Percentiles rank a stretch among this genome's conserved stretches.
phyloP scores from a whole-genome alignment of 1,140 invertebrate genomes.

The Odontomachus brunneus region DNA sequence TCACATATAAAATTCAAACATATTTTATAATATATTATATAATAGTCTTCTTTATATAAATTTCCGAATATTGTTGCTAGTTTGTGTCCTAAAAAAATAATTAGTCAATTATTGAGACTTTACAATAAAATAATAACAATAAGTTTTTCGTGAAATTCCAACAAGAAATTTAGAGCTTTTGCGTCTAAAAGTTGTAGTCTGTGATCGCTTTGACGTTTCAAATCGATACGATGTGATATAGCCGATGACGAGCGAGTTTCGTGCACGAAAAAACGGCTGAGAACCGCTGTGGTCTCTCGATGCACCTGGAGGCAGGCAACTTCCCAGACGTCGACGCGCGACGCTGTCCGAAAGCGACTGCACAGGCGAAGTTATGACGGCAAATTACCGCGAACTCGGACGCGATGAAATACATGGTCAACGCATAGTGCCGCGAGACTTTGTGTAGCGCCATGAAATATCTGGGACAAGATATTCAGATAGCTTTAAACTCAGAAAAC shows the following conservation, averaged over 20 bases:
- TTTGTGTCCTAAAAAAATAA: too few species aligned
- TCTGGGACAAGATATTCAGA: neutral
- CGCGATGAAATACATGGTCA: neutral
- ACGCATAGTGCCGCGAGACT: neutral
- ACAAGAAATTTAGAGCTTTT: too few species aligned
- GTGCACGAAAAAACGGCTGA: neutral
- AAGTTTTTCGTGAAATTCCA: too few species aligned
- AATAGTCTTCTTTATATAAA: too few species aligned
- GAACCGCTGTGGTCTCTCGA: constrained; percentile 20
- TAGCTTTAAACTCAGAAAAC: too few species aligned
- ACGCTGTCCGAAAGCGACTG: constrained; percentile 39
- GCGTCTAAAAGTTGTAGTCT: too few species aligned
- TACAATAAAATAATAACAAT: neutral
- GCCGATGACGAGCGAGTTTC: constrained; percentile 31
- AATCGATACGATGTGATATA: neutral
- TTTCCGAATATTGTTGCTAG: too few species aligned
- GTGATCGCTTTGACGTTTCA: neutral
- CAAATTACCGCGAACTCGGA: constrained; percentile 31
- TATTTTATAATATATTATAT: too few species aligned
- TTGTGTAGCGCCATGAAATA: neutral
- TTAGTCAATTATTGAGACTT: too few species aligned
- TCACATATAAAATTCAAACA: too few species aligned
- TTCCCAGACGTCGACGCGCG: constrained; percentile 40
- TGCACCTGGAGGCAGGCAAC: constrained; percentile 49
- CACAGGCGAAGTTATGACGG: constrained; percentile 30